phyloP scores from a whole-genome alignment of 2,888 invertebrate species.

The Acleris literana region DNA sequence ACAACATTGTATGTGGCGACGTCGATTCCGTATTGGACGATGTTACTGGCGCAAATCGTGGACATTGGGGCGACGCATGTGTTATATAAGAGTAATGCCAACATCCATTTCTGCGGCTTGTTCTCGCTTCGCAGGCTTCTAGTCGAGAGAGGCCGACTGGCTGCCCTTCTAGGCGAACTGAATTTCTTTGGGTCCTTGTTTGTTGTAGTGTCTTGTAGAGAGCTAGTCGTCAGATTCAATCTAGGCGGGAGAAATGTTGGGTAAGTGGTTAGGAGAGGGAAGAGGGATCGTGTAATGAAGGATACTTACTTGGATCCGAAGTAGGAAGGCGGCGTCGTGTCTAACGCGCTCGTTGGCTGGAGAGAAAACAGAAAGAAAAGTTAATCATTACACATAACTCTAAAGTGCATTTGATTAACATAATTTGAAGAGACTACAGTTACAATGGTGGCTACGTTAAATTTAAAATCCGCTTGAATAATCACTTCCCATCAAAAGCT shows the following conservation, averaged over 20 bases:
- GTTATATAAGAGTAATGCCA: conserved; percentile 71
- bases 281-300: not conserved
- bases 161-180: conserved; percentile 42
- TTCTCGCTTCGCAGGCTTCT: conserved; percentile 44
- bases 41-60: conserved; percentile 67
- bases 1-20: conserved; percentile 72
- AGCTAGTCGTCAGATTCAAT: conserved; percentile 17
- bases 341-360: conserved; percentile 65
- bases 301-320: conserved; percentile 68
- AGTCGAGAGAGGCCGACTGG: conserved; percentile 41
- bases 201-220: conserved; percentile 3
- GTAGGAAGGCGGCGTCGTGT: conserved; percentile 64
- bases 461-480: no score
- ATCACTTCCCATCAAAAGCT: no score
- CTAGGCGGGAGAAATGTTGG: conserved; percentile 17
- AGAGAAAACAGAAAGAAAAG: conserved; percentile 20
- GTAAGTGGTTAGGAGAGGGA: conserved; percentile 2
- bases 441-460: no score
- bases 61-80: conserved; percentile 75
- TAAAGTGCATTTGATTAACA: no score
- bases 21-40: conserved; percentile 73
- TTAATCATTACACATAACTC: no score
- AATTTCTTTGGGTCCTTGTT: not conserved
- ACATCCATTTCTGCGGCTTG: conserved; percentile 69
- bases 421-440: no score